Conservation (phyloP, 2,797 vertebrate genomes). For the Peromyscus melanophrys region DNA sequence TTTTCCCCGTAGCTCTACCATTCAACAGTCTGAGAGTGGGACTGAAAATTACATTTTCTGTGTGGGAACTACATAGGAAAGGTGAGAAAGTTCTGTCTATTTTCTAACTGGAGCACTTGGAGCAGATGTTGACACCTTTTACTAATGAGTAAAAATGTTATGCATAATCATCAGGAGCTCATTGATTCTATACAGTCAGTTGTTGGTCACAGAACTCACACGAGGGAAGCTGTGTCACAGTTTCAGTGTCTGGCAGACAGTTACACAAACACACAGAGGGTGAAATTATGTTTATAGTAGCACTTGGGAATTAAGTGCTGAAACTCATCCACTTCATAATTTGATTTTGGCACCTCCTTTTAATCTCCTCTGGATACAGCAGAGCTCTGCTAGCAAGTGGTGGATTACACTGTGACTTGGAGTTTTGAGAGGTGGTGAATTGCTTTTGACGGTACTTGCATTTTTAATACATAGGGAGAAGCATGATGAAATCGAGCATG, state of each 20-base stretch:
- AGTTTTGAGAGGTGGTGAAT: constrained; percentile 18
- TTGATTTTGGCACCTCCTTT: constrained; percentile 63
- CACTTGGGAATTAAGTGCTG: constrained; percentile 78
- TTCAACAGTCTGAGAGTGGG: neutral
- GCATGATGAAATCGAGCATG: neutral
- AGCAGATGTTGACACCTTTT: constrained; percentile 60
- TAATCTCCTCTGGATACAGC: constrained; percentile 59
- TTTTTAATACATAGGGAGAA: constrained; percentile 44
- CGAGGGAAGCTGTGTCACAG: constrained; percentile 51
- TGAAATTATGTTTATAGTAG: constrained; percentile 65
- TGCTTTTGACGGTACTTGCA: neutral
- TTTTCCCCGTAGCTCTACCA: neutral
- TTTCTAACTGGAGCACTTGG: constrained; percentile 34
- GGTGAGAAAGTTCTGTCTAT: constrained; percentile 46
- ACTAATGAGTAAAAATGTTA: constrained; percentile 63
- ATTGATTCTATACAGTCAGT: neutral
- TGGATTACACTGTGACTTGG: neutral
- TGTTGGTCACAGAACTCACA: constrained; percentile 54
- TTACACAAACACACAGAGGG: constrained; percentile 32
- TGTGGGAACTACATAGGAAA: neutral
- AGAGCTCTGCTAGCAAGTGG: neutral
- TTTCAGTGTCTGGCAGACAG: constrained; percentile 54
- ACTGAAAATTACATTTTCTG: constrained; percentile 57
- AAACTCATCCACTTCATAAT: constrained; percentile 65
- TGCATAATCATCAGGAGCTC: constrained; percentile 20